Evolutionary conservation across 2,113 vertebrate genomes (phyloP).

Genomic region (Monarcha castaneiventris): DNA sequence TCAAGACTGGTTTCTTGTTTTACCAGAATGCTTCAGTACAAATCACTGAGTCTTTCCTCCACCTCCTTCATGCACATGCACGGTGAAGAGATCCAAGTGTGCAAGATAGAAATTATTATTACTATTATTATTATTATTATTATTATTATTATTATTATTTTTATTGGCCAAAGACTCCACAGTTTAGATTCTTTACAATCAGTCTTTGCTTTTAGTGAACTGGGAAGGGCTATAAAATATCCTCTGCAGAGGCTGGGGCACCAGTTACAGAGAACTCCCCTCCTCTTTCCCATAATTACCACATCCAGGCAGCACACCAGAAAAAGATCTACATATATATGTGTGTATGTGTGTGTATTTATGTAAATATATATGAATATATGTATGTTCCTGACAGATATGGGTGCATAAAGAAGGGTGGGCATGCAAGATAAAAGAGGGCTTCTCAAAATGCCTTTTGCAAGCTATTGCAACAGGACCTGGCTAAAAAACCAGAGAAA

Average conservation of each 20-base stretch:
- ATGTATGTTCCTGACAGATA: not conserved
- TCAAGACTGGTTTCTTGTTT: not conserved
- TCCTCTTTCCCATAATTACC: not conserved
- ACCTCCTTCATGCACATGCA: not conserved
- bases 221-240: not conserved
- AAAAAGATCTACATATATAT: not conserved
- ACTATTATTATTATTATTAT: not conserved
- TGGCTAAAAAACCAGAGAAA: not conserved
- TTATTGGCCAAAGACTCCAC: not conserved
- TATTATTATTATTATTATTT: not conserved
- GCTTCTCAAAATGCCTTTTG: not conserved
- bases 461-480: not conserved
- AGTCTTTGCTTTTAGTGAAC: not conserved
- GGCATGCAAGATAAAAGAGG: not conserved
- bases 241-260: not conserved
- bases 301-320: not conserved
- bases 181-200: not conserved
- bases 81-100: not conserved
- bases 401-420: not conserved
- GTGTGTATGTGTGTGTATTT: not conserved
- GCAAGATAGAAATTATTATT: not conserved
- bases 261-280: not conserved
- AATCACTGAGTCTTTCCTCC: not conserved
- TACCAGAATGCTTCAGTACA: not conserved
- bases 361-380: not conserved